Evolutionary conservation across 2,113 vertebrate genomes (phyloP).

Genomic region (rat (Rattus norvegicus)): GRCr8 NC_086023.1:98237001-98237500

Average conservation of each 20-base stretch:
- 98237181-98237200: not conserved
- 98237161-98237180: not conserved
- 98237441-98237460: not conserved
- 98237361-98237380: not conserved
- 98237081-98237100: not conserved
- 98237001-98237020: constrained; percentile 24
- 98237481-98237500: not conserved
- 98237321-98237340: not conserved
- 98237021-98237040: not conserved
- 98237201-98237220: not conserved
- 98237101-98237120: constrained; percentile 7
- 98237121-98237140: not conserved
- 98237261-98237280: not conserved
- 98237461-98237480: constrained; percentile 7
- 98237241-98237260: not conserved
- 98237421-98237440: not conserved
- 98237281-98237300: not conserved
- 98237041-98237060: not conserved
- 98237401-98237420: not conserved
- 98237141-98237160: not conserved
- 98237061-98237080: not conserved
- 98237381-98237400: not conserved
- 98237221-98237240: not conserved
- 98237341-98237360: not conserved
- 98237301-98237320: not conserved